Conservation (phyloP, 1,140 invertebrate genomes). For the Calephelis nemesis region DNA sequence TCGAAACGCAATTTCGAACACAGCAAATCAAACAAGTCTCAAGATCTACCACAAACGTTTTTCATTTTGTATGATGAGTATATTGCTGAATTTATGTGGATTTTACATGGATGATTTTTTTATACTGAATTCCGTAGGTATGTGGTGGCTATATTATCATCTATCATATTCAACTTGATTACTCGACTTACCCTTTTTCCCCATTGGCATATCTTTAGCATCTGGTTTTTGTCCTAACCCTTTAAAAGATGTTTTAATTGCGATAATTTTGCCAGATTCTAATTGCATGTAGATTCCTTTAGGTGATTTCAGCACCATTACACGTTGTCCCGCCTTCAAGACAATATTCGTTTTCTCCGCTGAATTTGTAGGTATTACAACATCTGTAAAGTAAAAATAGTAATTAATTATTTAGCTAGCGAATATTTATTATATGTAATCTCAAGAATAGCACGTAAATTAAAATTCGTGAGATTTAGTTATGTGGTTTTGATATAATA, state of each 20-base stretch:
- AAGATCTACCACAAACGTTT: too few species aligned
- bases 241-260: slow-evolving; percentile 91
- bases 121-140: too few species aligned
- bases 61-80: too few species aligned
- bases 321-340: slow-evolving; percentile 94
- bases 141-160: too few species aligned
- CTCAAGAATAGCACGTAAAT: too few species aligned
- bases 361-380: slow-evolving; percentile 95
- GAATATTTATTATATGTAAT: too few species aligned
- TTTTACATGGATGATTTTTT: too few species aligned
- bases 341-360: slow-evolving; percentile 92
- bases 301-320: slow-evolving; percentile 95
- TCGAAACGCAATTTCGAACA: too few species aligned
- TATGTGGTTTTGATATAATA: not conserved
- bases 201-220: slow-evolving; percentile 75
- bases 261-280: slow-evolving; percentile 97
- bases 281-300: slow-evolving; percentile 98
- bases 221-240: slow-evolving; percentile 82
- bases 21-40: too few species aligned
- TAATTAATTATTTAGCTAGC: not conserved
- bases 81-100: too few species aligned
- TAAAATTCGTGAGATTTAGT: too few species aligned
- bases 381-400: slow-evolving; percentile 81
- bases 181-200: slow-evolving; percentile 64
- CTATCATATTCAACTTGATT: not conserved